Conservation (phyloP, 2,888 invertebrate species). For the Pollenia labialis region DNA sequence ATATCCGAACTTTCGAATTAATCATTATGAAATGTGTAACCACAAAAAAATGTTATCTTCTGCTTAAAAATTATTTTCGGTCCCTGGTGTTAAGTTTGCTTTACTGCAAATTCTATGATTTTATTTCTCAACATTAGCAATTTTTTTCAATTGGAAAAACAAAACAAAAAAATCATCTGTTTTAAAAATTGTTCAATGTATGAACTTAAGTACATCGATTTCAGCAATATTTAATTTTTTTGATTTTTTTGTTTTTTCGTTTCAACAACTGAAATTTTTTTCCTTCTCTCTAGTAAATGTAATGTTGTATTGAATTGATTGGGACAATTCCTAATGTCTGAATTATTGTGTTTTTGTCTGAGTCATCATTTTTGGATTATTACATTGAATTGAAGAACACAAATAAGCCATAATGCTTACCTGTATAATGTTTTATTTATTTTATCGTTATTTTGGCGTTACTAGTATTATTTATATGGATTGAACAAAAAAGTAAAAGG, state of each 20-base stretch:
- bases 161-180: background rate
- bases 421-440: background rate
- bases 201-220: too few relatives aligned
- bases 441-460: background rate
- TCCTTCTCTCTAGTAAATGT: background rate
- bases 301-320: background rate
- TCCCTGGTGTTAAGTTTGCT: too few relatives aligned
- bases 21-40: too few relatives aligned
- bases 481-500: background rate
- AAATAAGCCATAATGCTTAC: slow-evolving; percentile 15
- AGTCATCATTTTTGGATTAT: slow-evolving; percentile 17
- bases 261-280: slow-evolving; percentile 1
- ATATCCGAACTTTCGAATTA: too few relatives aligned
- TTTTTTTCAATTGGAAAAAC: too few relatives aligned
- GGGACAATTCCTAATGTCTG: background rate
- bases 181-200: slow-evolving; percentile 7
- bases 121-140: too few relatives aligned
- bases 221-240: too few relatives aligned
- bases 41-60: too few relatives aligned
- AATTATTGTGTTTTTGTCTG: background rate
- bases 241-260: background rate
- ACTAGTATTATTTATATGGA: background rate
- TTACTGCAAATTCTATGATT: too few relatives aligned
- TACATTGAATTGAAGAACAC: background rate
- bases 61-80: too few relatives aligned